Base-by-base conservation (phyloP, 2,888 invertebrate genomes). In the Dromius quadrimaculatus region DNA sequence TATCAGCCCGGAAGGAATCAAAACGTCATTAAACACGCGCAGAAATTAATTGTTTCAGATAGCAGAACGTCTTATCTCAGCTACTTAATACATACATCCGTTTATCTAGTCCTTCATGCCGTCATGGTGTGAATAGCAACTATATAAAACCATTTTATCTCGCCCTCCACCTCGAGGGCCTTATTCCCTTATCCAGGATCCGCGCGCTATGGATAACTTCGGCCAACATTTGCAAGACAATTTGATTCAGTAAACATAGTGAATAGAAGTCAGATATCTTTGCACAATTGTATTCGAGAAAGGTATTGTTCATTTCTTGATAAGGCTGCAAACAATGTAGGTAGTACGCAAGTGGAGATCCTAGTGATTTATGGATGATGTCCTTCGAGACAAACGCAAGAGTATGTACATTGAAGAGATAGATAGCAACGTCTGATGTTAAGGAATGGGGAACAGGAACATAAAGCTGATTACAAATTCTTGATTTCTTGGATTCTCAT, bases 301-400 rank as follows among this genome's bases (percentile, higher is more conserved):
- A 38, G 54, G 66, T 66, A 66, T 66, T 66, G 66, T 66, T 66
- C 66, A 66, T 66, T 66, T 66, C 57, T 66, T 66, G 66, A 66
- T 66, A 66, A 66, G 54, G 47, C 57, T n/a, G 19, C 47, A 19
- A 34, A 66, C 66, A 66, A 66, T 54, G 54, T 34, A 47, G 17
- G 57, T 54, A 66, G 50, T 41, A 64, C 64, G 50, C 45, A 47
- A 50, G 54, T 54, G 43, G 57, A 41, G 66, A 66, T 66, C 57
- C 19, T 9, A 28, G 57, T 66, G 66, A 66, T 66, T 66, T 66
- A 66, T 66, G 23, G 66, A 66, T 38, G 43, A 23, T 54, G 43
- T 41, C 22, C 57, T 54, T 38, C 15, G 54, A 38, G 66, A 66
- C 57, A 32, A 50, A 47, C 65, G 41, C 20, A 41, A 17, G 41